Conservation (phyloP, 2,888 invertebrate species). For the Temnothorax ravouxi region DNA sequence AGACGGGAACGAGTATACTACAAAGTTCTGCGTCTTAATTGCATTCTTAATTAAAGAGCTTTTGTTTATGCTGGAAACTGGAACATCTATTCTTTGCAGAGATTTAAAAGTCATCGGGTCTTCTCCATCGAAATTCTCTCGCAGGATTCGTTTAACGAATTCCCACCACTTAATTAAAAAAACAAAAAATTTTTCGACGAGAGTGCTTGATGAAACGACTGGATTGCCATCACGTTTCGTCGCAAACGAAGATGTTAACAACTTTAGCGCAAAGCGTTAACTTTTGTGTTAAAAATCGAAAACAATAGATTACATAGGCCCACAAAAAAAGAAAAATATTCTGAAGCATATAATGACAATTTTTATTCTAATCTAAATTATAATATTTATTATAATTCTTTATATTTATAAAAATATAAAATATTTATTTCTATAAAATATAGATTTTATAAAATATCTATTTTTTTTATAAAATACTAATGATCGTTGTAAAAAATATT, state of each 20-base stretch:
- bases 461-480: neutral
- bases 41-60: conserved; percentile 41
- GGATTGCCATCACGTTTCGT: neutral
- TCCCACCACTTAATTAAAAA: conserved; percentile 11
- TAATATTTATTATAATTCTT: neutral
- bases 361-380: neutral
- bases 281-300: neutral
- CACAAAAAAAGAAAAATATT: no score
- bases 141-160: conserved; percentile 23
- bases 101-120: conserved; percentile 39
- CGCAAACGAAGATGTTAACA: neutral
- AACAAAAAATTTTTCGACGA: neutral
- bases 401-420: neutral
- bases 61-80: conserved; percentile 34
- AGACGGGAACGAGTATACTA: neutral
- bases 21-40: conserved; percentile 34
- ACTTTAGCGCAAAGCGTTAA: neutral
- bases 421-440: neutral
- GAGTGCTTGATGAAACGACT: neutral
- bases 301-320: neutral
- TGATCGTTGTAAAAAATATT: neutral
- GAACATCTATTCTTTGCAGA: conserved; percentile 5
- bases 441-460: neutral
- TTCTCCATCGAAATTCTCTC: conserved; percentile 9
- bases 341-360: neutral